Base-by-base conservation (phyloP, 2,113 vertebrate genomes). In the Phylloscopus trochilus region DNA sequence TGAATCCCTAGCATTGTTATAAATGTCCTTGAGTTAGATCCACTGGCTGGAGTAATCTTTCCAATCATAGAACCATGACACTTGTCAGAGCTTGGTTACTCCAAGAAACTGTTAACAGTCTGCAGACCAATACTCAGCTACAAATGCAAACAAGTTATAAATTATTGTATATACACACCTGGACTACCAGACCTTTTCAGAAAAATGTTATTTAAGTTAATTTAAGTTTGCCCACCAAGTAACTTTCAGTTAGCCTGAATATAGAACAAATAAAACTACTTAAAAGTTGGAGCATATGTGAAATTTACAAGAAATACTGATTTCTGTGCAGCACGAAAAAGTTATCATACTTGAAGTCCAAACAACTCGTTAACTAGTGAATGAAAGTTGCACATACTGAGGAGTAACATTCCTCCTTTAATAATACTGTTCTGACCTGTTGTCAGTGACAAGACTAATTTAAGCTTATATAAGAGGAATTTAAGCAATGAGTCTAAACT, bases 391-490 rank as follows among this genome's bases (percentile, higher is more conserved):
- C 30, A 59, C 0, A 3, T 56, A 55, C 17, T 60, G 43, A 52
- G 24, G n/a, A 10, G 6, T n/a, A 90, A 60, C 0, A 0, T 9
- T 41, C 21, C 26, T 87, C 23, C 39, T 39, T 39, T 39, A 39
- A 39, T 27, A 77, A 18, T 6, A 15, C 13, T 6, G 1, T 74
- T 76, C 20, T 64, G 28, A 69, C 12, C 39, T 77, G 15, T 62
- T 66, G 31, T 70, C 15, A 33, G 3, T 78, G 27, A 35, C 39
- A 80, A 77, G 22, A 49, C 11, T 49, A 52, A 72, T n/a, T 73
- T 63, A 55, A 13, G 16, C 52, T 78, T 43, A 41, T 47, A 23
- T 9, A 78, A 81, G 35, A 2, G 35, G 24, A 39, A 77, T 75
- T 78, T 79, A 83, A 75, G 8, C 11, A 53, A 31, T 13, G 21